Evolutionary conservation across 2,797 vertebrate species (phyloP).

Genomic region (Mormyrus hasselquistii): DNA sequence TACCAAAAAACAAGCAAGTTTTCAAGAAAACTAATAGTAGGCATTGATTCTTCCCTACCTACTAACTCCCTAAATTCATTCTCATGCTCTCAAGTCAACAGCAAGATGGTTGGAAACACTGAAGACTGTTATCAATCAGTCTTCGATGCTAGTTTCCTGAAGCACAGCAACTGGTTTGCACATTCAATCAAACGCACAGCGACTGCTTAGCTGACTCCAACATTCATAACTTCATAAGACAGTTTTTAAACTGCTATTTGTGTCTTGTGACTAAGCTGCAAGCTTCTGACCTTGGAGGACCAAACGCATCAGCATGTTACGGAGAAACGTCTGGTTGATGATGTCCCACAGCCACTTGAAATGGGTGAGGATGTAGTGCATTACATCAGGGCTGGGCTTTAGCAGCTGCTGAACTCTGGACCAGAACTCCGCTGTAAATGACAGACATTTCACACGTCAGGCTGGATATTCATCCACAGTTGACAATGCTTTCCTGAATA

Average conservation of each 20-base stretch:
- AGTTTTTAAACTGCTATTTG: not conserved
- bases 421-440: conserved; percentile 72
- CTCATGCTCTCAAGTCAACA: not conserved
- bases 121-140: not conserved
- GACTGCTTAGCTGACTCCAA: not conserved
- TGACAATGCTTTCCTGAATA: not conserved
- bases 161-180: not conserved
- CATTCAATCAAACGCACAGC: not conserved
- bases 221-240: not conserved
- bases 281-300: conserved; percentile 73
- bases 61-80: not conserved
- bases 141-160: not conserved
- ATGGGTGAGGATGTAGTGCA: conserved; percentile 80
- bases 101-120: not conserved
- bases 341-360: conserved; percentile 82
- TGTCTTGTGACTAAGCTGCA: not conserved
- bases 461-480: not conserved
- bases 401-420: conserved; percentile 60
- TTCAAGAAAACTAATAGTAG: not conserved
- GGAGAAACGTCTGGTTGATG: conserved; percentile 76
- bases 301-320: conserved; percentile 70
- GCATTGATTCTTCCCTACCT: not conserved
- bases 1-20: not conserved
- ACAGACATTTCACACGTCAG: conserved; percentile 16
- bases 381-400: conserved; percentile 66